Percentiles rank a stretch among this genome's conserved stretches.
phyloP scores from a whole-genome alignment of 1,140 invertebrate species.

The Arion vulgaris region DNA sequence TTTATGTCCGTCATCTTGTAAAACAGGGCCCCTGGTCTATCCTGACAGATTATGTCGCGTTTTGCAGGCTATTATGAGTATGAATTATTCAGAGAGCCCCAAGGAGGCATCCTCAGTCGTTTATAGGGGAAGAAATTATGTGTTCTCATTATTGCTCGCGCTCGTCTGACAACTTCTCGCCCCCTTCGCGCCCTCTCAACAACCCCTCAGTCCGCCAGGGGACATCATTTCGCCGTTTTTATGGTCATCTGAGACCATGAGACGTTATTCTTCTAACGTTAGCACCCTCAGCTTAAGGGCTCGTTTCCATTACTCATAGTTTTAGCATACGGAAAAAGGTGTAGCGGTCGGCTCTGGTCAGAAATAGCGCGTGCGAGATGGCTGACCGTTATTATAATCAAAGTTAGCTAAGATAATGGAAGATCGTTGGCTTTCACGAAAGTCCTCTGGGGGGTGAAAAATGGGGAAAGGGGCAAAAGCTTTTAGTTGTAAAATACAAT shows the following conservation, averaged over 20 bases:
- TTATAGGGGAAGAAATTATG: not conserved
- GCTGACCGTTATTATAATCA: constrained; percentile 8
- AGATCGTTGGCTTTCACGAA: not conserved
- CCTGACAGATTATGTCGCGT: constrained; percentile 30
- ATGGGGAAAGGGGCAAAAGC: too few species aligned
- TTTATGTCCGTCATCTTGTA: constrained; percentile 10
- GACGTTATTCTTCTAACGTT: not conserved
- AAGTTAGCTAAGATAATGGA: constrained; percentile 13
- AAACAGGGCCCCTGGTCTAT: not conserved
- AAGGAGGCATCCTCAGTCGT: not conserved
- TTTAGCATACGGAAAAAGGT: constrained; percentile 14
- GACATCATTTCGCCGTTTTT: constrained; percentile 31
- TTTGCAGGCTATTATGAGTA: constrained; percentile 34
- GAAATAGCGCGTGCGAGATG: not conserved
- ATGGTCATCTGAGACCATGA: constrained; percentile 17
- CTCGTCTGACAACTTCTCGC: not conserved
- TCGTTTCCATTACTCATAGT: constrained; percentile 27
- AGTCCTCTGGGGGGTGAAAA: too few species aligned
- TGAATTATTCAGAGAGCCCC: constrained; percentile 23
- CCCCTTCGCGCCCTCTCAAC: constrained; percentile 1
- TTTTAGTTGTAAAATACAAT: too few species aligned
- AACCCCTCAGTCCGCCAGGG: not conserved
- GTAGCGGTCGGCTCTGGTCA: not conserved
- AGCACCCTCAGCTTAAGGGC: constrained; percentile 11
- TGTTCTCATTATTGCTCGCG: not conserved